Evolutionary conservation across 2,113 vertebrate genomes (phyloP).

Genomic region (Opisthocomus hoazin): DNA sequence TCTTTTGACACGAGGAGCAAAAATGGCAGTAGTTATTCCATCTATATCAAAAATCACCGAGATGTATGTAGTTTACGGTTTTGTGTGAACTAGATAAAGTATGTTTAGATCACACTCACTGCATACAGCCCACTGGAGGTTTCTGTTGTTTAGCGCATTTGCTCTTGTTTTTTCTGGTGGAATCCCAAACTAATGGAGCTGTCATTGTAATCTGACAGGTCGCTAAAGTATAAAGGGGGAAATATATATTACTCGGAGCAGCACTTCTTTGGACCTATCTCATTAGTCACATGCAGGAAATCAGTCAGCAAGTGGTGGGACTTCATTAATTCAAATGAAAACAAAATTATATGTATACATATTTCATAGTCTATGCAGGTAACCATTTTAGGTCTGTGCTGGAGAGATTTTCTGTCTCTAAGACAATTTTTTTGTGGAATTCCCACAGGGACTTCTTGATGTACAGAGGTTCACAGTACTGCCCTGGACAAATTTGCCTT

Average conservation of each 20-base stretch:
- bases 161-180: neutral
- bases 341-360: neutral
- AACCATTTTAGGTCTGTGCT: neutral
- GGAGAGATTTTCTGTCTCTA: neutral
- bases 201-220: neutral
- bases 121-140: neutral
- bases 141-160: neutral
- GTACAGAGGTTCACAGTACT: neutral
- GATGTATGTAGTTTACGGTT: neutral
- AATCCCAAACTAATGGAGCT: neutral
- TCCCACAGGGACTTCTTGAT: neutral
- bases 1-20: neutral
- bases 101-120: neutral
- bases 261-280: neutral
- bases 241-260: neutral
- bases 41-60: neutral
- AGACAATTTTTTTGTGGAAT: neutral
- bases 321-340: neutral
- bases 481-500: neutral
- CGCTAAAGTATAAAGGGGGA: neutral
- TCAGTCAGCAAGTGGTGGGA: neutral
- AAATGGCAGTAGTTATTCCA: neutral
- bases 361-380: neutral
- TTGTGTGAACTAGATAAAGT: neutral
- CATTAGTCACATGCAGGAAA: neutral